Evolutionary conservation across 2,888 invertebrate species (phyloP).

Genomic region (Neuroscelio doddi): DNA sequence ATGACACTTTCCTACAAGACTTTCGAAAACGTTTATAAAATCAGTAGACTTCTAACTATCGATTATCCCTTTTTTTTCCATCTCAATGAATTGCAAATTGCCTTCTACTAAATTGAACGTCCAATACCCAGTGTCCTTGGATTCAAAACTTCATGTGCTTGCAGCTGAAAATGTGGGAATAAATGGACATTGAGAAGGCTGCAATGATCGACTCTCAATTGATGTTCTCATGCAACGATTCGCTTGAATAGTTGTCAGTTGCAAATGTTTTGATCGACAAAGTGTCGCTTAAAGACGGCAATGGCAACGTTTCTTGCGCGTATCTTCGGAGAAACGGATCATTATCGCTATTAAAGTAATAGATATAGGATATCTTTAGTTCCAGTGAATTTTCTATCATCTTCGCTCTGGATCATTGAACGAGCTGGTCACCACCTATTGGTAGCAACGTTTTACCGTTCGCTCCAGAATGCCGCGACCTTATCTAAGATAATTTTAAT

Average conservation of each 20-base stretch:
- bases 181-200: slow-evolving; percentile 12
- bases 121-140: neutral
- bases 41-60: too few species aligned
- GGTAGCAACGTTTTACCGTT: slow-evolving; percentile 50
- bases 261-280: slow-evolving; percentile 35
- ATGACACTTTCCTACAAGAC: too few species aligned
- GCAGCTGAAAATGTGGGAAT: slow-evolving; percentile 3
- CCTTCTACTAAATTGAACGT: neutral
- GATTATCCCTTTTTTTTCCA: too few species aligned
- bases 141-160: neutral
- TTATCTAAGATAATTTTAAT: slow-evolving; percentile 40
- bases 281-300: slow-evolving; percentile 35
- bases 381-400: slow-evolving; percentile 12
- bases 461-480: slow-evolving; percentile 32
- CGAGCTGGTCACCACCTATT: slow-evolving; percentile 40
- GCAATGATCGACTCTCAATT: slow-evolving; percentile 1
- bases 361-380: slow-evolving; percentile 46
- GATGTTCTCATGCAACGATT: slow-evolving; percentile 13
- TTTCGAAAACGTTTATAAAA: too few species aligned
- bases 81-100: too few species aligned
- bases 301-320: slow-evolving; percentile 45
- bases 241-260: slow-evolving; percentile 25
- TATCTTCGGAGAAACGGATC: slow-evolving; percentile 54
- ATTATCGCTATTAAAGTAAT: slow-evolving; percentile 66
- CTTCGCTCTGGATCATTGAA: slow-evolving; percentile 45